Base-by-base conservation (phyloP, 2,113 vertebrate genomes). In the Proteles cristata region DNA sequence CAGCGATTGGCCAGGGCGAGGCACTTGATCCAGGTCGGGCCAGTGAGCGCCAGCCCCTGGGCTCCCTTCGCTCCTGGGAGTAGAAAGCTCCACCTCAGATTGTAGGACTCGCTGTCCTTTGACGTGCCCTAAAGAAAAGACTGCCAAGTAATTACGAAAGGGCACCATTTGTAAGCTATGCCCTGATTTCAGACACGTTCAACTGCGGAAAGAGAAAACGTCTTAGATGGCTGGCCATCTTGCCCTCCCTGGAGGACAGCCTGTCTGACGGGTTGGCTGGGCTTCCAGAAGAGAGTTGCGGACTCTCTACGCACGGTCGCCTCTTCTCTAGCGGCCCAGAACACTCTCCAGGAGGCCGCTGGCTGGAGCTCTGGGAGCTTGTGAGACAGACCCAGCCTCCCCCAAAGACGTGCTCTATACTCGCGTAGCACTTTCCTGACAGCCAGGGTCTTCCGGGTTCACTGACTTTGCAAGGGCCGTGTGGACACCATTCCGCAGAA, bases 1-100 rank as follows among this genome's bases (percentile, higher is more conserved):
- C 35, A 19, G 53, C n/a, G 53, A 93, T 65, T 93, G 82, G 92
- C 68, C 61, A 66, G 50, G 43, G 45, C 86, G 43, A 50, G 66
- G 6, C 92, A 66, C 0, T 11, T 76, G 80, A 65, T 35, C 50
- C 12, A 15, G 3, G n/a, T 1, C 66, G 94, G 45, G 45, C 35
- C 79, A 71, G 17, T 31, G n/a, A 77, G 28, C 86, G 50, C 25
- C 65, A 31, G 79, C 7, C 5, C 4, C 21, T 14, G 12, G 4
- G 12, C 25, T 16, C 6, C 14, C 0, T 0, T 11, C 55, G 8
- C 63, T 89, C 35, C 5, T 2, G 1, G 43, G 86, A 39, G 2
- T 39, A 45, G 73, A 73, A 43, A n/a, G 7, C 8, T 50, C 2
- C 1, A 0, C 12, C 33, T 61, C 25, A 31, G 68, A 16, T 1